Evolutionary conservation across 1,140 invertebrate species (phyloP), one percentile per base, ranked within the genome.

Genomic region (Meloidogyne exigua): DNA sequence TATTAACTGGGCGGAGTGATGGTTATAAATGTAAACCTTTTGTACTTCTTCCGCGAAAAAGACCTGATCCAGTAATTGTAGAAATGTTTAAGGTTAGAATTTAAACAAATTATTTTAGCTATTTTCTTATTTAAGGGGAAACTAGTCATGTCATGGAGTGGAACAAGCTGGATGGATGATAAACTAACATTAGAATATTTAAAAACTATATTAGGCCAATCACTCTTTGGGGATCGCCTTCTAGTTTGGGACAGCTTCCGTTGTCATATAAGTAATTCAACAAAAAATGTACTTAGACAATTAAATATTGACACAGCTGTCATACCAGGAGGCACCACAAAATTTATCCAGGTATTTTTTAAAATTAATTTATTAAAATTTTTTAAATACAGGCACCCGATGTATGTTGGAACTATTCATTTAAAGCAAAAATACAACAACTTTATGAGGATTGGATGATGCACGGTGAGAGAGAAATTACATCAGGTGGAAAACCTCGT

Each of bases 191-290:
- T 15, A 4, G 18, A 71, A 3, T 75, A 75, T 36, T 74, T 75
- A n/a, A 23, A 26, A 13, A 49, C 11, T 15, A 23, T 49, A 15
- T 9, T 75, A 15, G 68, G 73, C 10, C 36, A 21, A 69, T 75
- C 68, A 4, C n/a, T 71, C 2, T 68, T 74, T 75, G 63, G 67
- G 0, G 76, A 73, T 10, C 71, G 71, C 7, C 25, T 75, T 18
- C 21, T 75, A 1, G 73, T 75, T 15, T 75, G 73, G 67, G 73
- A 75, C n/a, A 32, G 25, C 5, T 75, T 75, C 21, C n/a, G 73
- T 32, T 75, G 71, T n/a, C 73, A 75, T 49, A 13, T 49, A 10
- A 49, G 44, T 18, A 4, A 15, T 21, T 76, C 28, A 15, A 25
- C 26, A 26, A 75, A 73, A 42, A 70, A 39, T 9, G n/a, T 11